Evolutionary conservation across 2,113 vertebrate genomes (phyloP), one percentile per base, ranked within the genome.

Genomic region (Nematolebias whitei): DNA sequence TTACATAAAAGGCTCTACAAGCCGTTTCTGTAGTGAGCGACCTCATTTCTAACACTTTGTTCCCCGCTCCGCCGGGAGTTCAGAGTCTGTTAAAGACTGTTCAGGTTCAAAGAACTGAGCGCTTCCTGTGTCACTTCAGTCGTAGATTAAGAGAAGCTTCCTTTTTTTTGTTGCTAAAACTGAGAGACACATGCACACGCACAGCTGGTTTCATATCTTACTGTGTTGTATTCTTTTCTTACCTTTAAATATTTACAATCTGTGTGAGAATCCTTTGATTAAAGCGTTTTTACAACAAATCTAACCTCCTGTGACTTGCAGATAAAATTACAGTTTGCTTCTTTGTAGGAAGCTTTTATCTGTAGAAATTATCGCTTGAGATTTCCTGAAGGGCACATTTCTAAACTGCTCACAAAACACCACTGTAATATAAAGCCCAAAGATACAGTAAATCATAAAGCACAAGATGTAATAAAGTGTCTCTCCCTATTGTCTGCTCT

Each of bases 391-490:
- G 69, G 65, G 63, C 54, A 80, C 40, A 63, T 72, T 74, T 71
- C 67, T 64, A 64, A 85, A 75, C 61, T 26, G 74, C 69, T 83
- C 74, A 68, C 66, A 65, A 63, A 82, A 70, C 79, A 73, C 78
- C 64, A 66, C 76, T 55, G 78, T 74, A 76, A 84, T 82, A 76
- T 80, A 88, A 84, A 82, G 41, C 69, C 76, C 79, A 78, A 63
- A 65, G 69, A 82, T 83, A 72, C 63, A 47, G 78, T 82, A 80
- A 87, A 82, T 87, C 82, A 85, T 82, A 82, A 78, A 78, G 64
- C 87, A 79, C n/a, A 18, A 80, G 76, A 73, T 78, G 76, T 83
- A 89, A 89, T 88, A 84, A 90, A 88, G 85, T 82, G 82, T 71
- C 65, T 79, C 73, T 87, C 78, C 85, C 78, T 69, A 70, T 79